Percentiles rank a stretch among this genome's conserved stretches.
phyloP scores from a whole-genome alignment of 2,888 invertebrate species.

The Eurois occulta region DNA sequence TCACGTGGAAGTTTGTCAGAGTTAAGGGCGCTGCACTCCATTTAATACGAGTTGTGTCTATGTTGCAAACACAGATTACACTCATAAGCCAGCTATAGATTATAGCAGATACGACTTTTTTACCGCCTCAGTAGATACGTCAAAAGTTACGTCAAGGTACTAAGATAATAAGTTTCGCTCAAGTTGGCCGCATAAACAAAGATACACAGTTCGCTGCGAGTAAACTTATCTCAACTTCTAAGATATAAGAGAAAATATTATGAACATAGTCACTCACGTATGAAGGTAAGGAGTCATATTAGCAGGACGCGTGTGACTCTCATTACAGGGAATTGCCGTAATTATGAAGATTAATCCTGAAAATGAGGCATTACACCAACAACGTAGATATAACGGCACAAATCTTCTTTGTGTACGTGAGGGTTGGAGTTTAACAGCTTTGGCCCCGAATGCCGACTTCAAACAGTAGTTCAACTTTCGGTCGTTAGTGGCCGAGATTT shows the following conservation, averaged over 20 bases:
- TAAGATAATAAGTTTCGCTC: slow-evolving; percentile 48
- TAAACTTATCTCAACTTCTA: slow-evolving; percentile 60
- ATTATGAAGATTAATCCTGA: slow-evolving; percentile 76
- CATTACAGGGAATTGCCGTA: slow-evolving; percentile 74
- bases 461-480: slow-evolving; percentile 64
- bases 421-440: slow-evolving; percentile 64
- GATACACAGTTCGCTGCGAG: slow-evolving; percentile 47
- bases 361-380: slow-evolving; percentile 72
- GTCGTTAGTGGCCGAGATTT: slow-evolving; percentile 59
- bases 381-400: slow-evolving; percentile 65
- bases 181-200: slow-evolving; percentile 61
- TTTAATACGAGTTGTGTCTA: slow-evolving; percentile 18
- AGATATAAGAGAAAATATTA: slow-evolving; percentile 62
- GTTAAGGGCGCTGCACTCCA: slow-evolving; percentile 25
- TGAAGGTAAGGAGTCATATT: slow-evolving; percentile 70
- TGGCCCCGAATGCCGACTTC: slow-evolving; percentile 46
- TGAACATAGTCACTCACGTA: slow-evolving; percentile 66
- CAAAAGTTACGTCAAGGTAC: slow-evolving; percentile 50
- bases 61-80: slow-evolving; percentile 34
- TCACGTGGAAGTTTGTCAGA: slow-evolving; percentile 27
- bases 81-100: slow-evolving; percentile 24
- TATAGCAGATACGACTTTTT: slow-evolving; percentile 44
- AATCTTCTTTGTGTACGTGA: slow-evolving; percentile 70
- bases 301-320: slow-evolving; percentile 70
- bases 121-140: slow-evolving; percentile 53